phyloP scores from a whole-genome alignment of 2,113 vertebrate species.

The Upupa epops region DNA sequence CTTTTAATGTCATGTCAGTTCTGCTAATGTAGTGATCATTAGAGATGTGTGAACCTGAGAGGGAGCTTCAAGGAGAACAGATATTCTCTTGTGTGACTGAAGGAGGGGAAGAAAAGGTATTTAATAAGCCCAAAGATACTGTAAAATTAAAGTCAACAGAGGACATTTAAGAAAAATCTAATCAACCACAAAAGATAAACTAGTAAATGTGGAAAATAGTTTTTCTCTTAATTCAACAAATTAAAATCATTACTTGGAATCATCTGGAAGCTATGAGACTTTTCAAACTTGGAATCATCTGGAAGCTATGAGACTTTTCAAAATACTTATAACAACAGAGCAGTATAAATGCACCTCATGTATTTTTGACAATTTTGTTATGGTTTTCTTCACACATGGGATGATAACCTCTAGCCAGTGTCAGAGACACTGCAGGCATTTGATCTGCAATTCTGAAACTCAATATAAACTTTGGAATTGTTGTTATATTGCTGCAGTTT shows the following conservation, averaged over 20 bases:
- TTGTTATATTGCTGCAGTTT: background rate
- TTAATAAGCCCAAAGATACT: background rate
- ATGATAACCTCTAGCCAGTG: background rate
- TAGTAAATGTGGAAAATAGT: background rate
- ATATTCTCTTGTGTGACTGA: background rate
- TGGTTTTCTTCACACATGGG: background rate
- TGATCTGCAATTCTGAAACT: background rate
- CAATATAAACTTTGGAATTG: background rate
- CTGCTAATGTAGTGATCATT: background rate
- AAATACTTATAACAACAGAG: background rate
- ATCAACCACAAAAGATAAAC: background rate
- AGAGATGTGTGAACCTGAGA: background rate
- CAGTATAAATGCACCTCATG: background rate
- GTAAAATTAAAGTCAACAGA: background rate
- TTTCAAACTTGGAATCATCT: background rate
- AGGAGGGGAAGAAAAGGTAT: background rate
- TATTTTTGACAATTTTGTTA: background rate
- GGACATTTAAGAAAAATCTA: background rate
- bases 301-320: background rate
- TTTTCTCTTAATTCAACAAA: background rate
- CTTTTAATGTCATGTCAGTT: background rate
- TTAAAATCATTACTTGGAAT: too few relatives aligned
- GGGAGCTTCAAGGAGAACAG: background rate
- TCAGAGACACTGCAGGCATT: background rate
- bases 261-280: background rate